These are phyloP conservation scores for Rhyacichthys aspro DNA, from an alignment of 2,797 vertebrate genomes.

Conservation along the genomic window DNA sequence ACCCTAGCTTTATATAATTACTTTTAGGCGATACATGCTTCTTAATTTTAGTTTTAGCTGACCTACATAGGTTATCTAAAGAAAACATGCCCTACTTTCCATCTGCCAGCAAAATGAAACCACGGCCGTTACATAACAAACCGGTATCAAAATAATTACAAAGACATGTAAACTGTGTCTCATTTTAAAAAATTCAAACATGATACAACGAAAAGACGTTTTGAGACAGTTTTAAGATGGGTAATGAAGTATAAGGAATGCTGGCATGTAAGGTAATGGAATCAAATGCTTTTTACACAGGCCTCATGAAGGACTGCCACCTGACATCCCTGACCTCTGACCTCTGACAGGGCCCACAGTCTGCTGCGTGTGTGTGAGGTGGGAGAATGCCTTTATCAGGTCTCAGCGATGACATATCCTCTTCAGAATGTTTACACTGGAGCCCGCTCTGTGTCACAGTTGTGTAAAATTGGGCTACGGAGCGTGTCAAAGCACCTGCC, in stretches of 20 bases:
- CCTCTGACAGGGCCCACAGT: too few species aligned
- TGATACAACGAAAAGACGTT: too few species aligned
- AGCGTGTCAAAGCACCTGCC: conserved; percentile 21
- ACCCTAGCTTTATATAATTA: too few species aligned
- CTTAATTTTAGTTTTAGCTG: too few species aligned
- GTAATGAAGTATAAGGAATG: too few species aligned
- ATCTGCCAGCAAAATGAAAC: background rate
- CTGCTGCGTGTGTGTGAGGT: conserved; percentile 1
- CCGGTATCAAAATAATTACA: conserved; percentile 1
- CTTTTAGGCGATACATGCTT: too few species aligned
- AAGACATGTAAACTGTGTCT: background rate
- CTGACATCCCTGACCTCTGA: conserved; percentile 47
- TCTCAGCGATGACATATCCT: conserved; percentile 20
- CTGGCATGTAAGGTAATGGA: too few species aligned
- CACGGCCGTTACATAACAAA: conserved; percentile 5
- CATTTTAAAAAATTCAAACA: too few species aligned
- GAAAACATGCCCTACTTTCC: too few species aligned
- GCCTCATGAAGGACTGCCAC: conserved; percentile 22
- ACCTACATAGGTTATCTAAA: too few species aligned
- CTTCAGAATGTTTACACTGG: conserved; percentile 15
- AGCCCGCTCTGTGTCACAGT: background rate
- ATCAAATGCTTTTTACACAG: too few species aligned
- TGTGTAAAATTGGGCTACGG: conserved; percentile 15
- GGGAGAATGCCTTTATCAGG: conserved; percentile 18
- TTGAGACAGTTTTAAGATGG: too few species aligned